Evolutionary conservation across 2,888 invertebrate genomes (phyloP), one percentile per base, ranked within the genome.

Genomic region (Nymphalis urticae): DNA sequence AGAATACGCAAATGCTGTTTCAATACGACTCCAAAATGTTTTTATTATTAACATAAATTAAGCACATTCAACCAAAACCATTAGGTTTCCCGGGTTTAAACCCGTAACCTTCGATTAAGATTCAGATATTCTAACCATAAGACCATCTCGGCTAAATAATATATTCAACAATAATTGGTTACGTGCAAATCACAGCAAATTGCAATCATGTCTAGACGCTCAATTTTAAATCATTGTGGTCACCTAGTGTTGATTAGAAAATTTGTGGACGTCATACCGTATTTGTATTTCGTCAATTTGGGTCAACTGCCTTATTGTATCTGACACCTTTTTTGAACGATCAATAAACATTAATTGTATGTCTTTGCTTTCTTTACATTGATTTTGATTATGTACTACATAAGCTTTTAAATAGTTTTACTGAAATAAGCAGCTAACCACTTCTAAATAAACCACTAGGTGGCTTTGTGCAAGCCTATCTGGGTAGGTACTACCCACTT

Each of bases 161-260:
- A 24, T 32, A 56, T n/a, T 17, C 70, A 74, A 72, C 70, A 72
- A 78, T 77, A 75, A 76, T 77, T 78, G 78, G 71, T 73, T 76
- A 75, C 72, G 79, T 75, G 80, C 82, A 81, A 87, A 86, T 85
- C 75, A 84, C 77, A 79, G 76, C 79, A 81, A 83, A 85, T 86
- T 84, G 79, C 77, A 77, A 73, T 72, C 72, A 71, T 76, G 90
- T 90, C 89, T 90, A 89, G 89, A 90, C 89, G 75, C 68, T 82
- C 84, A 85, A 88, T 88, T 86, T 82, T 75, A 80, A 79, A 76
- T 79, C 77, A 83, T 85, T 81, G 82, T 74, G 77, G 79, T 79
- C 84, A 85, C 83, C 80, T 82, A 80, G 76, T 72, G 80, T 82
- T 84, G 81, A 86, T 86, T 86, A 79, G 76, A 72, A 77, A 80